These are phyloP conservation scores for Phaonia tiefii DNA, from an alignment of 2,888 invertebrate species.

Conservation along the genomic window DNA sequence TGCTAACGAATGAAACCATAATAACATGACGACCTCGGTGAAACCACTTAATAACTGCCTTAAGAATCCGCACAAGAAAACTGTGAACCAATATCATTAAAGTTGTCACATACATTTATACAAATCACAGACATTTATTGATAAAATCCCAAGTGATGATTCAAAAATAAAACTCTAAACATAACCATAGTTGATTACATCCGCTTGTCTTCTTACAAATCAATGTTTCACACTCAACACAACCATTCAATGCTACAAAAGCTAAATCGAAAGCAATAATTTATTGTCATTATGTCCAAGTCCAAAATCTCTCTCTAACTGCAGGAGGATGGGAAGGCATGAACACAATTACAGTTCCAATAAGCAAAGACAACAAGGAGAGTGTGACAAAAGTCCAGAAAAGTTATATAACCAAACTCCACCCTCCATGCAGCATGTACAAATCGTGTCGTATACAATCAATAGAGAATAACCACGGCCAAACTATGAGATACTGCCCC, in stretches of 20 bases:
- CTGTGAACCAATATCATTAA: too few relatives aligned
- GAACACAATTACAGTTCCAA: not conserved
- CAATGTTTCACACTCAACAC: slow-evolving; percentile 4
- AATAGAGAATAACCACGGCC: slow-evolving; percentile 12
- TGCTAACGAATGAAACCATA: too few relatives aligned
- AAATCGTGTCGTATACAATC: slow-evolving; percentile 36
- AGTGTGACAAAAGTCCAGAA: slow-evolving; percentile 24
- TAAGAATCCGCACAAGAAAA: too few relatives aligned
- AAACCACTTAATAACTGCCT: too few relatives aligned
- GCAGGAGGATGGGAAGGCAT: not conserved
- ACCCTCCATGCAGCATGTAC: slow-evolving; percentile 26
- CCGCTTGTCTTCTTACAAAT: slow-evolving; percentile 43
- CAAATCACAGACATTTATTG: too few relatives aligned
- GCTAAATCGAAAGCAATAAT: slow-evolving; percentile 33
- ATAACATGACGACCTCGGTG: too few relatives aligned
- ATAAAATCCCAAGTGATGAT: too few relatives aligned
- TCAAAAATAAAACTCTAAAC: too few relatives aligned
- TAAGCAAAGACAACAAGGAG: slow-evolving; percentile 18
- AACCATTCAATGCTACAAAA: not conserved
- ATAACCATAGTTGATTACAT: not conserved
- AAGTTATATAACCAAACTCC: slow-evolving; percentile 20
- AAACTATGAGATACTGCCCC: slow-evolving; percentile 11
- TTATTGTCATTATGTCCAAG: slow-evolving; percentile 44
- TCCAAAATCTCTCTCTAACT: not conserved
- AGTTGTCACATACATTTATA: too few relatives aligned